These are phyloP conservation scores for Drosophila gunungcola DNA, from an alignment of 1,140 invertebrate species.

Conservation along the genomic window DNA sequence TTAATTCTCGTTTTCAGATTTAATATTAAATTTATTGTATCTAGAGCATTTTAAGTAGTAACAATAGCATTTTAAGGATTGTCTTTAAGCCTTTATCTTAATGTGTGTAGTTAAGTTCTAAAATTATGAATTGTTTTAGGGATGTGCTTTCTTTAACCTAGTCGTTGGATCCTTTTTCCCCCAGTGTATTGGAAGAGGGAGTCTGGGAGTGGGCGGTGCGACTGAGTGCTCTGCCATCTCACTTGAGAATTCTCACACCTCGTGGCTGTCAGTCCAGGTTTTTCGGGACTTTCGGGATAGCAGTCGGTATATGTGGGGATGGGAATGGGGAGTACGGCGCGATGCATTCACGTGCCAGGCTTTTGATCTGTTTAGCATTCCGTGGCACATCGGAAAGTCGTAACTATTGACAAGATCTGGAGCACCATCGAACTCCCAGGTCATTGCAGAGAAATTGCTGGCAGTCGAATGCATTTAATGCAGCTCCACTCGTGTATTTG, in stretches of 20 bases:
- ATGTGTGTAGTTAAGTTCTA: no score
- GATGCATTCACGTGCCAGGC: conserved; percentile 60
- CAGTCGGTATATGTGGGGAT: neutral
- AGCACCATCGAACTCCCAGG: conserved; percentile 24
- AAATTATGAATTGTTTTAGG: no score
- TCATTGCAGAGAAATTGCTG: conserved; percentile 15
- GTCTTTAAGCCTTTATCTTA: no score
- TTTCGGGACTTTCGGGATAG: conserved; percentile 20
- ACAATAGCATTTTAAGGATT: no score
- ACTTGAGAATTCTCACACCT: conserved; percentile 80
- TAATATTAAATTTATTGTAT: no score
- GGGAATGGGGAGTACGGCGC: neutral
- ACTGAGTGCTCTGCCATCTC: conserved; percentile 64
- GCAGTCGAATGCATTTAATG: conserved; percentile 31
- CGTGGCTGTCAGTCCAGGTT: conserved; percentile 34
- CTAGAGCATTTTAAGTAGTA: no score
- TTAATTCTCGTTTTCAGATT: no score
- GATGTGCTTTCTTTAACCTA: neutral
- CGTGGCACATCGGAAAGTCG: conserved; percentile 78
- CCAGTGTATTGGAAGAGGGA: conserved; percentile 6
- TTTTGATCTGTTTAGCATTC: conserved; percentile 81
- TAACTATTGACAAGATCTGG: conserved; percentile 74
- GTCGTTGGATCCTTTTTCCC: neutral
- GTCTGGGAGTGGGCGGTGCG: conserved; percentile 22
- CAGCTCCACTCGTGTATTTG: conserved; percentile 62